phyloP scores from a whole-genome alignment of 2,113 vertebrate genomes.

The Peromyscus maniculatus region DNA sequence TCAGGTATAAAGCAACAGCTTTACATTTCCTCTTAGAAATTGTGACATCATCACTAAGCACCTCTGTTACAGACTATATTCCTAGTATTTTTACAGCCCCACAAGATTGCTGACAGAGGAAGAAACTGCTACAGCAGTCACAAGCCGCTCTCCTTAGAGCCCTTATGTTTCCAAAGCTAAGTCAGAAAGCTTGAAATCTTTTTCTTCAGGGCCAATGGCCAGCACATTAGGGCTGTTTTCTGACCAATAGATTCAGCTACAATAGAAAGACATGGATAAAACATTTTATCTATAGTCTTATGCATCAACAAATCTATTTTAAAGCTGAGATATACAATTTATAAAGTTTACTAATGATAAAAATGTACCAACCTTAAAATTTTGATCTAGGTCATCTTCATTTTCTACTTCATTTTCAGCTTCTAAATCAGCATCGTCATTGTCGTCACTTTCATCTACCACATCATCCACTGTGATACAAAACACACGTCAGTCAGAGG shows the following conservation, averaged over 20 bases:
- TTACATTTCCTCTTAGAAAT: not conserved
- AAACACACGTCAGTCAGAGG: conserved; percentile 81
- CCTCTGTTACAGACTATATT: not conserved
- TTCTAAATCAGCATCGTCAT: conserved; percentile 94
- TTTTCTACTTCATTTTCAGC: conserved; percentile 94
- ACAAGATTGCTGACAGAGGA: not conserved
- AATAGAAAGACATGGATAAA: not conserved
- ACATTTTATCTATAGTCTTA: not conserved
- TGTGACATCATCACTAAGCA: not conserved
- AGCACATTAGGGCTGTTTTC: not conserved
- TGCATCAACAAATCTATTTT: not conserved
- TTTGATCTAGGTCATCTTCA: conserved; percentile 93
- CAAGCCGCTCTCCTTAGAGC: not conserved
- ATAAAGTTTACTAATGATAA: not conserved
- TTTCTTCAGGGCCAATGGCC: not conserved
- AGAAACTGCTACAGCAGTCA: not conserved
- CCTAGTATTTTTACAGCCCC: not conserved
- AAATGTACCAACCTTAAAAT: conserved; percentile 88
- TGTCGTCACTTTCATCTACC: conserved; percentile 98
- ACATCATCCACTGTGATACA: conserved; percentile 95
- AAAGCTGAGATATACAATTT: not conserved
- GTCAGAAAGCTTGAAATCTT: not conserved
- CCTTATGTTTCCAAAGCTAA: conserved; percentile 34
- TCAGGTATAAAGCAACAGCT: not conserved
- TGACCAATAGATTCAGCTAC: not conserved